These are phyloP conservation scores for Halesus radiatus DNA, from an alignment of 1,140 invertebrate species.

Conservation along the genomic window DNA sequence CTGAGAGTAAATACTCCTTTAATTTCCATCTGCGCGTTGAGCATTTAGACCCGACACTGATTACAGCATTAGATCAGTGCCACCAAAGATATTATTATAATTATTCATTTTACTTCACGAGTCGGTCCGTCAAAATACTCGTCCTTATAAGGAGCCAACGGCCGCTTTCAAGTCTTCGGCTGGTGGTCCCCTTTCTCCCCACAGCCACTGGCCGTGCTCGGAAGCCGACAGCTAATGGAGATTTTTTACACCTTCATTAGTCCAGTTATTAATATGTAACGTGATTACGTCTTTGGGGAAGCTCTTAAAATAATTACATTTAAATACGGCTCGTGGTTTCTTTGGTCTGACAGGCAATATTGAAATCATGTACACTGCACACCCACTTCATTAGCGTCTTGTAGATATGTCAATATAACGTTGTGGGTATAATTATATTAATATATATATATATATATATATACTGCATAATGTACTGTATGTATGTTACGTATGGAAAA, in stretches of 20 bases:
- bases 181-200: neutral
- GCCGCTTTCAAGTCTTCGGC: neutral
- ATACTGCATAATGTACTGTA: too few species aligned
- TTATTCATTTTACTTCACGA: neutral
- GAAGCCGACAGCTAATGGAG: neutral
- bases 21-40: too few species aligned
- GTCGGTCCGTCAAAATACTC: neutral
- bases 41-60: too few species aligned
- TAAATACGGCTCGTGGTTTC: neutral
- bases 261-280: neutral
- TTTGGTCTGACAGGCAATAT: too few species aligned
- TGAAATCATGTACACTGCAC: too few species aligned
- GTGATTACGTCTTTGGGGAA: conserved; percentile 1
- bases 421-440: too few species aligned
- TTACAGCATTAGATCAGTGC: neutral
- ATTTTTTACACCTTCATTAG: conserved; percentile 7
- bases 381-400: too few species aligned
- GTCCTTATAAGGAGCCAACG: conserved; percentile 30
- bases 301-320: conserved; percentile 10
- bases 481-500: too few species aligned
- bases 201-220: neutral
- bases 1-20: too few species aligned
- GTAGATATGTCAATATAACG: too few species aligned
- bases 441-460: too few species aligned
- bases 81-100: conserved; percentile 5